These are phyloP conservation scores for Orchesella flavescens DNA, from an alignment of 2,888 invertebrate species.

Conservation along the genomic window DNA sequence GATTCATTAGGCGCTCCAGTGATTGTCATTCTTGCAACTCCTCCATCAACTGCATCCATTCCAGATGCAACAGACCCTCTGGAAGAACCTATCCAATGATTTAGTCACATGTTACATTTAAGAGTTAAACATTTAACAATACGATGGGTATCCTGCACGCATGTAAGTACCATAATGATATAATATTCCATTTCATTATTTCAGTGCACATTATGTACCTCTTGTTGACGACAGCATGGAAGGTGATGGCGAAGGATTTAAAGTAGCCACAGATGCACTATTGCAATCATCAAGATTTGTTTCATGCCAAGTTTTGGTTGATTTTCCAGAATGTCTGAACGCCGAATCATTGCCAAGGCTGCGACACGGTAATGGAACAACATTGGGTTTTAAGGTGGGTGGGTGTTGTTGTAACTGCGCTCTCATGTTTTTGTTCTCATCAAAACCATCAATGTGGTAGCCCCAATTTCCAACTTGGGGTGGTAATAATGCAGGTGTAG, in stretches of 20 bases:
- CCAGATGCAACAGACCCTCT: slow-evolving; percentile 53
- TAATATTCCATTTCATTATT: too few relatives aligned
- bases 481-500: neutral
- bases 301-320: slow-evolving; percentile 60
- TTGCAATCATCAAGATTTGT: slow-evolving; percentile 61
- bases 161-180: too few relatives aligned
- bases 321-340: slow-evolving; percentile 41
- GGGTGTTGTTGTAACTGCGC: slow-evolving; percentile 12
- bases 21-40: slow-evolving; percentile 64
- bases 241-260: slow-evolving; percentile 51
- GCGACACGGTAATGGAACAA: slow-evolving; percentile 53
- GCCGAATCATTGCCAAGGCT: slow-evolving; percentile 49
- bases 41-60: slow-evolving; percentile 51
- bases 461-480: slow-evolving; percentile 10
- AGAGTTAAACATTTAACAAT: too few relatives aligned
- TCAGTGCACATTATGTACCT: slow-evolving; percentile 4
- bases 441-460: slow-evolving; percentile 29
- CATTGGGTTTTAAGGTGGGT: slow-evolving; percentile 18
- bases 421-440: slow-evolving; percentile 58
- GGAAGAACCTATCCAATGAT: slow-evolving; percentile 38
- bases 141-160: too few relatives aligned
- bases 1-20: slow-evolving; percentile 72
- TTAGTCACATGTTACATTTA: neutral
- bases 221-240: slow-evolving; percentile 48
- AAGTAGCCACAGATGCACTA: slow-evolving; percentile 11